A percentile compares a stretch with the other conserved stretches of the same genome.
Conservation (phyloP, 1,140 invertebrate species). For the Drosophila rhopaloa region DNA sequence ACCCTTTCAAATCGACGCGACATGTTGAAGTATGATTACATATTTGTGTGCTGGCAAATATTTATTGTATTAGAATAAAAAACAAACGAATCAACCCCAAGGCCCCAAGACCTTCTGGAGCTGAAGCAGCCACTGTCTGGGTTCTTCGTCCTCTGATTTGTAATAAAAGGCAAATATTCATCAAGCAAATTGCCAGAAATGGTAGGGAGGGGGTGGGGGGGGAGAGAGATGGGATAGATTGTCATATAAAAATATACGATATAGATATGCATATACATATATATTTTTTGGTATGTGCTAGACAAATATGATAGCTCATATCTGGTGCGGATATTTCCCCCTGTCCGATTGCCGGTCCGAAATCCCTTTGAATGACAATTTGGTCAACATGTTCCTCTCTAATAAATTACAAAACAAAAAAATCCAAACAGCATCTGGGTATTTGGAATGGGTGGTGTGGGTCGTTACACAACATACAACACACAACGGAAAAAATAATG, state of each 20-base stretch:
- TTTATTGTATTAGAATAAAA: constrained; percentile 78
- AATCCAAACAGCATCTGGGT: constrained; percentile 11
- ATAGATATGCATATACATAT: constrained; percentile 18
- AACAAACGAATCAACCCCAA: constrained; percentile 16
- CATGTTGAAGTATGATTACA: constrained; percentile 76
- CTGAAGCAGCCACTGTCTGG: constrained; percentile 17
- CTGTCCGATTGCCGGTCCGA: constrained; percentile 28
- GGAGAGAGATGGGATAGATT: constrained; percentile 15
- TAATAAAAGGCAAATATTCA: constrained; percentile 79
- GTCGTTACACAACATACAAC: constrained; percentile 3
- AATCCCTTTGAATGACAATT: constrained; percentile 81
- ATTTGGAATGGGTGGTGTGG: neutral
- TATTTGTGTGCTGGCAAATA: constrained; percentile 75
- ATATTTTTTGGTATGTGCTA: constrained; percentile 14
- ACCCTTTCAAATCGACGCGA: constrained; percentile 57
- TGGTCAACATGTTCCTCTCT: constrained; percentile 81
- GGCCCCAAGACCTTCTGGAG: constrained; percentile 1
- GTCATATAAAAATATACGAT: constrained; percentile 33
- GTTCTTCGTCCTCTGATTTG: constrained; percentile 63
- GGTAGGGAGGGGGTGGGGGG: neutral
- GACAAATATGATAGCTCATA: constrained; percentile 61
- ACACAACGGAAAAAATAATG: constrained; percentile 46
- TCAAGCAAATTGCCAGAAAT: constrained; percentile 63
- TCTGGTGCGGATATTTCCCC: constrained; percentile 25
- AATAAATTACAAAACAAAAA: constrained; percentile 79